Evolutionary conservation across 2,113 vertebrate genomes (phyloP), one percentile per base, ranked within the genome.

Genomic region (Nycticorax nycticorax): DNA sequence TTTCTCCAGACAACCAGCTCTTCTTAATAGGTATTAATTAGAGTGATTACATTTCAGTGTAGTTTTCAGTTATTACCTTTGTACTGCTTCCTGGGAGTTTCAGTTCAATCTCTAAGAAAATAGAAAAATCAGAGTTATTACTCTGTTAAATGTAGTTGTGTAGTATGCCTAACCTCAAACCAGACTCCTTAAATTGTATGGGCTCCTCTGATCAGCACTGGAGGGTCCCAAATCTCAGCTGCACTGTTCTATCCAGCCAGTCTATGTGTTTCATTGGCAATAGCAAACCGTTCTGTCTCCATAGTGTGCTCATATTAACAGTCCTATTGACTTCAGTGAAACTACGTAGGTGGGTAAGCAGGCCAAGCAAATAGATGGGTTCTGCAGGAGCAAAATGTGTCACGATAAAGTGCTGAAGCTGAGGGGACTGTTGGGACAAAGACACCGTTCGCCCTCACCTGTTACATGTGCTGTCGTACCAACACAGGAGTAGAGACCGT

Each of bases 341-440:
- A 66, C 14, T 21, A 5, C 12, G 43, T 3, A 16, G 19, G 10
- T 57, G 37, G 23, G 14, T 7, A 43, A 59, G 27, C 20, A 62
- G 69, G 41, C 37, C n/a, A 33, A 26, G 43, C 67, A 55, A 24
- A 23, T 24, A 37, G 56, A 8, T 39, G 26, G 4, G 3, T 32
- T 53, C 75, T 90, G 53, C 22, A 39, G 56, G 30, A 33, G 71
- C 26, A 39, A 56, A 63, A 76, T 2, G 9, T 21, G 35, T 43
- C 60, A 5, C 3, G 33, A 21, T 19, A 15, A 81, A 72, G 37
- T 6, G 4, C 48, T 22, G 35, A 50, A 22, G 14, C 41, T 67
- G 47, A 11, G 0, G 10, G 27, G 17, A 2, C 47, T 26, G 11
- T 57, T 62, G 0, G 5, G 59, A 35, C 3, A 28, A 39, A 63